phyloP scores from a whole-genome alignment of 2,888 invertebrate genomes.

The Chaitophorus viminalis region DNA sequence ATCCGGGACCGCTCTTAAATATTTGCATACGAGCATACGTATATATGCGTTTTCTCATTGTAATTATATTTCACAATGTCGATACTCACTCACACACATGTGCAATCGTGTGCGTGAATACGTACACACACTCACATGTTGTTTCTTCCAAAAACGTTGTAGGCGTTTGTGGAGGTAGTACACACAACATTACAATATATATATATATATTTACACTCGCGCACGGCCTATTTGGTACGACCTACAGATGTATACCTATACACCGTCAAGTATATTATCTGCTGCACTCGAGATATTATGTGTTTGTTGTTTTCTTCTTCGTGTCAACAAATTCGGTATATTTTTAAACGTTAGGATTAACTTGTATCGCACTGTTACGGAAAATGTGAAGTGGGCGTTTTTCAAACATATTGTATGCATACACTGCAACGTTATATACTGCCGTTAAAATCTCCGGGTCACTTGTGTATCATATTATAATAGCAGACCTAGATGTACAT shows the following conservation, averaged over 20 bases:
- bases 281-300: conserved; percentile 32
- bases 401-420: background rate
- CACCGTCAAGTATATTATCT: conserved; percentile 16
- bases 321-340: conserved; percentile 27
- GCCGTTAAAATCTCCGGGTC: conserved; percentile 52
- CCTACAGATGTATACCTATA: background rate
- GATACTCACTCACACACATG: conserved; percentile 12
- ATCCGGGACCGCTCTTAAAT: conserved; percentile 1
- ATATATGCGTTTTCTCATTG: conserved; percentile 26
- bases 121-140: conserved; percentile 8
- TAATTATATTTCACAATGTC: conserved; percentile 59
- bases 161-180: conserved; percentile 60
- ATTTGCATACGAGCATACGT: background rate
- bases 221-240: conserved; percentile 51
- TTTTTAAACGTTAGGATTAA: background rate
- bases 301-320: conserved; percentile 29
- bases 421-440: background rate
- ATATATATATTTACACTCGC: background rate
- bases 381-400: conserved; percentile 33
- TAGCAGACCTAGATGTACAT: too few species aligned
- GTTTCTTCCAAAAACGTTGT: conserved; percentile 31
- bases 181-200: conserved; percentile 4
- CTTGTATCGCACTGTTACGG: background rate
- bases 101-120: background rate
- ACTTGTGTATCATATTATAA: background rate